Conservation (phyloP, 2,113 vertebrate genomes). For the Emydura subglobosa region DNA sequence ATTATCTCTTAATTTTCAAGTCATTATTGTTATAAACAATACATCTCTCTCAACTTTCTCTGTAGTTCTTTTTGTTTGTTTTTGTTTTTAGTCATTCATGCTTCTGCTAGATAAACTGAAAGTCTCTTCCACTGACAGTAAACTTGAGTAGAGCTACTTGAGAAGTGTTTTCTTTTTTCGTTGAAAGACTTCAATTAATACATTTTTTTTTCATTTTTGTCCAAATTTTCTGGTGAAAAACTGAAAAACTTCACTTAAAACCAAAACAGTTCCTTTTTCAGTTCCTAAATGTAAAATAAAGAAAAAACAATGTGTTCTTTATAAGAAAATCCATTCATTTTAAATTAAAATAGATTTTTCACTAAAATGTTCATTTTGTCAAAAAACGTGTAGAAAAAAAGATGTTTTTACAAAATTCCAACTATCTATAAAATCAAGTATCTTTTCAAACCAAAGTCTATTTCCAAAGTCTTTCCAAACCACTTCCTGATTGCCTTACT, state of each 20-base stretch:
- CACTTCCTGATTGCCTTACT: not conserved
- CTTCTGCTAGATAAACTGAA: not conserved
- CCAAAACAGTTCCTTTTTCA: not conserved
- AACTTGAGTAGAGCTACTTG: not conserved
- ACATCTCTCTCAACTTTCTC: not conserved
- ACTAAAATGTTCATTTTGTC: not conserved
- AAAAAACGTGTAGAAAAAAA: not conserved
- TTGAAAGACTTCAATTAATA: not conserved
- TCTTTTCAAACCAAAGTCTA: not conserved
- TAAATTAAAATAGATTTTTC: not conserved
- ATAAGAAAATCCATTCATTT: not conserved
- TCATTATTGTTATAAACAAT: not conserved
- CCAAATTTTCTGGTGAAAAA: not conserved
- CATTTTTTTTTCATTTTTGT: fast-evolving
- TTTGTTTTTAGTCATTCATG: not conserved
- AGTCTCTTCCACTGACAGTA: not conserved
- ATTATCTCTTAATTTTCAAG: not conserved
- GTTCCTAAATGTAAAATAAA: not conserved
- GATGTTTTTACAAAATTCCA: not conserved
- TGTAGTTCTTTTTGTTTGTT: no score
- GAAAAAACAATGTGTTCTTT: not conserved
- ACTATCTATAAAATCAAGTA: not conserved
- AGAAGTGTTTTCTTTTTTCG: not conserved
- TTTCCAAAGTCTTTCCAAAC: not conserved
- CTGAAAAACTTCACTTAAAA: not conserved